Evolutionary conservation across 2,797 vertebrate genomes (phyloP).

Genomic region (Enteromius mattozi): DNA sequence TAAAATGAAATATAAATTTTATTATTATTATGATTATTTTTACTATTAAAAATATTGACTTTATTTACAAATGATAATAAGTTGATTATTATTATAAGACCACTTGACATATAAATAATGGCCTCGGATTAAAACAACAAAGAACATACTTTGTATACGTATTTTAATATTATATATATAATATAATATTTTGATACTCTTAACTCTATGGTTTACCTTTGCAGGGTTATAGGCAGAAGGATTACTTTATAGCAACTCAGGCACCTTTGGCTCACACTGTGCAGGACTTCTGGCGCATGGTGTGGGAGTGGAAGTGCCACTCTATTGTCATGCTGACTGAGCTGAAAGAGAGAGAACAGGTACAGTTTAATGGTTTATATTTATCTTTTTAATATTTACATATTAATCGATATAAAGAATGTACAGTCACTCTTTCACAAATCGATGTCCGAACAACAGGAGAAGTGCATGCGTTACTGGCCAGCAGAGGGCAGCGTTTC

Average conservation of each 20-base stretch:
- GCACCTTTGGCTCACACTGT: constrained; percentile 93
- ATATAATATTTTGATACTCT: too few species aligned
- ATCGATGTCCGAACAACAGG: constrained; percentile 71
- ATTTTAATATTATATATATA: not conserved
- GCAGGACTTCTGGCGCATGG: constrained; percentile 99
- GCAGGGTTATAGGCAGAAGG: constrained; percentile 97
- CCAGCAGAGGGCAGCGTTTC: constrained; percentile 88
- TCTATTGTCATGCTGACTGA: constrained; percentile 98
- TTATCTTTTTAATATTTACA: not conserved
- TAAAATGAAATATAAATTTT: too few species aligned
- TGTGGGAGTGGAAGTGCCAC: constrained; percentile 98
- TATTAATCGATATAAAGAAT: not conserved
- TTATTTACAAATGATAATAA: not conserved
- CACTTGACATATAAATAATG: not conserved
- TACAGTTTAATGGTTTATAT: constrained; percentile 59
- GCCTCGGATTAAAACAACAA: not conserved
- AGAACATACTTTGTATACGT: not conserved
- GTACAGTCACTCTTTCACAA: not conserved
- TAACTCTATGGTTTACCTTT: constrained; percentile 15
- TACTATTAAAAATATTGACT: not conserved
- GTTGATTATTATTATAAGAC: not conserved
- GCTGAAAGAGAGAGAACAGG: constrained; percentile 97
- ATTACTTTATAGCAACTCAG: constrained; percentile 98
- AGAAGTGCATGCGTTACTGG: constrained; percentile 97
- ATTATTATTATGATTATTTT: not conserved